Evolutionary conservation across 2,888 invertebrate genomes (phyloP), one percentile per base, ranked within the genome.

Genomic region (Eumacrocentrus americanus): DNA sequence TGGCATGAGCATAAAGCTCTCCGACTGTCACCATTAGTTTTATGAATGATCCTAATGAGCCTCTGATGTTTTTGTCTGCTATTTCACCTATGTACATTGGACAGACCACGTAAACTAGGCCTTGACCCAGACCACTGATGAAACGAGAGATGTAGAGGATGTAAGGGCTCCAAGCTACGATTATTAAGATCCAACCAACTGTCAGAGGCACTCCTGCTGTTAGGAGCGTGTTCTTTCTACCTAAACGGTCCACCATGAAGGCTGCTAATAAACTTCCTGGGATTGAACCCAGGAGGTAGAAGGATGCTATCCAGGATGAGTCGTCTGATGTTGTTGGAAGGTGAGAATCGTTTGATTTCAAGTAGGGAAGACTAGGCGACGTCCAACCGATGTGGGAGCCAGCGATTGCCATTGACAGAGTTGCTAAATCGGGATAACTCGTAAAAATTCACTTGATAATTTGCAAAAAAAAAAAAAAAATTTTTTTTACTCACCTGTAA

Each of bases 1-100:
- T 64, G 0, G 75, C 76, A 56, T 80, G 80, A 1, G 79, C 75
- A 61, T 79, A 79, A 0, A 82, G 66, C 40, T 78, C 78, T 0
- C 82, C 82, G 16, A 79, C 70, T 0, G 79, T 77, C 11, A 78
- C 76, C 78, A 81, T 77, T 0, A 81, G 64, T 38, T 78, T 77
- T 29, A 78, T 76, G 18, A 78, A 73, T 0, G 76, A 73, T 0
- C 79, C 76, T 4, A 81, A 64, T 2, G 76, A 69, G 71, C 87
- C 87, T 62, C 87, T 80, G 69, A 86, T 85, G 75, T 84, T 83
- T 69, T 86, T 86, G 60, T 86, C 86, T 50, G 87, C 85, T 54
- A 87, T 87, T 73, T 87, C 87, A 48, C 87, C 87, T 20, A 86
- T 85, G 72, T 87, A 87, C 86, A 87, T 86, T 0, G 87, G 87